Evolutionary conservation across 1,140 invertebrate species (phyloP), one percentile per base, ranked within the genome.

Genomic region (Brachionus manjavacas): DNA sequence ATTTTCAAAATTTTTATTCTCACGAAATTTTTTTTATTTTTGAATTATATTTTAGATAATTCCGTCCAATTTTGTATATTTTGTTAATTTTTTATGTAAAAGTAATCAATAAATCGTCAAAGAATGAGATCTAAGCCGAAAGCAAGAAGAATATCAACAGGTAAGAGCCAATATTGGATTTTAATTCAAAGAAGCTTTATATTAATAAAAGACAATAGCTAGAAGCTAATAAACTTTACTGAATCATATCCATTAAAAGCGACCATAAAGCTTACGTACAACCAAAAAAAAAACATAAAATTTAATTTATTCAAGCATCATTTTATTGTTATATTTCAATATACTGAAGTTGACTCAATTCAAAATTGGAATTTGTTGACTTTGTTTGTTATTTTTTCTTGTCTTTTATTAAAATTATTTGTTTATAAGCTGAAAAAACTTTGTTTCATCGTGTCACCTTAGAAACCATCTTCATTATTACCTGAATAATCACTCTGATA

Each of bases 141-240:
- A 68, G 79, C 79, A 68, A 60, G 79, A 60, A 60, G 79, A 81
- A 81, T 81, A 81, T 81, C 79, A 60, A 81, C 79, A 81, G 79
- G 79, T 81, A 43, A 81, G 79, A 72, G 68, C 68, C 66, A 68
- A 68, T 68, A 31, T 68, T 39, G 31, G n/a, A 68, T 31, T 68
- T 68, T 14, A 41, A 72, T 39, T 72, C 16, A 72, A 41, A 41
- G 39, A 41, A 39, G 28, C 16, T 72, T 72, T 72, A 41, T 72
- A 9, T 41, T 81, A 81, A 81, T 64, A 43, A 81, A 43, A 64
- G 41, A 81, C 31, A 60, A 43, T 64, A 43, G 41, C 79, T 81
- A 60, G 39, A 43, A 41, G 28, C 28, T 81, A 43, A 64, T 81
- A 43, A 64, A 72, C 68, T 72, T 72, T 41, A 72, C 68, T 72